These are phyloP conservation scores for Macrobrachium rosenbergii DNA, from an alignment of 1,140 invertebrate species.

Conservation along the genomic window DNA sequence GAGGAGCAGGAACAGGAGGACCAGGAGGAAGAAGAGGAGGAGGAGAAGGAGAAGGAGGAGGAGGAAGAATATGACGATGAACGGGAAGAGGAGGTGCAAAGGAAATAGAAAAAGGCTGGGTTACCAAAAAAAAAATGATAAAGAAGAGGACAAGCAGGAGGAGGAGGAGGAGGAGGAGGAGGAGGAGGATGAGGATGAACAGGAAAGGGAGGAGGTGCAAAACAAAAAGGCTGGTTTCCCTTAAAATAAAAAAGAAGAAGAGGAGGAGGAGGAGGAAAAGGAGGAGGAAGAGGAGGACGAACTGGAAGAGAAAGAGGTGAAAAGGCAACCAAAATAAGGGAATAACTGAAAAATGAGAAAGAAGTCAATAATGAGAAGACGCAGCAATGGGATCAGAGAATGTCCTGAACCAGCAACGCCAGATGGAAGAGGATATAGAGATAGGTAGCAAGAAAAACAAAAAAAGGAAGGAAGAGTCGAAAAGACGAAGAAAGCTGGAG, in stretches of 20 bases:
- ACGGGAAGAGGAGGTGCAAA: background rate
- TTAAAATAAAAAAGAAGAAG: background rate
- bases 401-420: background rate
- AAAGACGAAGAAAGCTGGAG: conserved; percentile 16
- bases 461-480: background rate
- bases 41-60: no score
- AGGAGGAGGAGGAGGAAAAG: background rate
- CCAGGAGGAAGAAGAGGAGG: no score
- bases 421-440: background rate
- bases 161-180: background rate
- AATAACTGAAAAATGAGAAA: background rate
- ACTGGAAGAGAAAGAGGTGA: background rate
- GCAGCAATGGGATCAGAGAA: background rate
- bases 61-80: background rate
- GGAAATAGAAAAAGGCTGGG: background rate
- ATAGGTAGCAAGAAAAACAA: no score
- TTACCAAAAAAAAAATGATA: background rate
- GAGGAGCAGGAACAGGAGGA: background rate
- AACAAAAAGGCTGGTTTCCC: background rate
- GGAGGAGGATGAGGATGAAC: background rate
- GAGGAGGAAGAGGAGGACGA: background rate
- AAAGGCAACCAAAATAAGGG: background rate
- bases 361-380: background rate
- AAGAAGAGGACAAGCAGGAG: background rate
- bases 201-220: background rate